phyloP scores from a whole-genome alignment of 2,888 invertebrate genomes.

The Schizotus pectinicornis region DNA sequence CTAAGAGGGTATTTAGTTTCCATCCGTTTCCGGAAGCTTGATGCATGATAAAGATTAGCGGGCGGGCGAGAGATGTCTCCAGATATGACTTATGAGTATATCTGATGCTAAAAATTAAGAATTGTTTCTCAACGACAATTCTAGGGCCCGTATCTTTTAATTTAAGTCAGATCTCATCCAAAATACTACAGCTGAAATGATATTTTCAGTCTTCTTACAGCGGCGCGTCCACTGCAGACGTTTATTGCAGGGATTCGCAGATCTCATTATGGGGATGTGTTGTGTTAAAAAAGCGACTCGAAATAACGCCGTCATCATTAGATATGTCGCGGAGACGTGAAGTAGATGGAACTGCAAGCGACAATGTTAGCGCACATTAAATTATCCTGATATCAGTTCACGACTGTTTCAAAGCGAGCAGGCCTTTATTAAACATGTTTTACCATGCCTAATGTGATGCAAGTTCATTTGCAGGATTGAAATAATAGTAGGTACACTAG shows the following conservation, averaged over 20 bases:
- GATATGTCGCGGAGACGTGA: not conserved
- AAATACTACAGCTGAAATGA: slow-evolving; percentile 19
- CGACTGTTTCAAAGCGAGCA: too few species aligned
- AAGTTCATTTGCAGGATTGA: too few species aligned
- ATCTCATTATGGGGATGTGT: not conserved
- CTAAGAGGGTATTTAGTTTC: slow-evolving; percentile 30
- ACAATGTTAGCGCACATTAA: too few species aligned
- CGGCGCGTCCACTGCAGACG: not conserved
- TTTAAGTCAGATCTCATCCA: slow-evolving; percentile 41
- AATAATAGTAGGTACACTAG: too few species aligned
- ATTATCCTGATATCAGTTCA: too few species aligned
- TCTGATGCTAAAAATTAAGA: slow-evolving; percentile 42
- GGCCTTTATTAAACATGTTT: slow-evolving; percentile 8
- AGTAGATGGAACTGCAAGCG: too few species aligned
- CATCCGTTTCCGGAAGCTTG: slow-evolving; percentile 36
- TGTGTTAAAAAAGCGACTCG: not conserved
- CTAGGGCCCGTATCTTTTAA: slow-evolving; percentile 41
- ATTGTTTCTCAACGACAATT: slow-evolving; percentile 36
- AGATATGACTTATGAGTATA: slow-evolving; percentile 43
- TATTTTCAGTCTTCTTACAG: slow-evolving; percentile 30
- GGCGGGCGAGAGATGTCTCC: slow-evolving; percentile 37
- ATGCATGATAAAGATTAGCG: slow-evolving; percentile 42
- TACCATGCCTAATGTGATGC: slow-evolving; percentile 3
- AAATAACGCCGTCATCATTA: not conserved
- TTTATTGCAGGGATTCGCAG: slow-evolving; percentile 3